Conservation (phyloP, 2,113 vertebrate species). For the Microtus oregoni region DNA sequence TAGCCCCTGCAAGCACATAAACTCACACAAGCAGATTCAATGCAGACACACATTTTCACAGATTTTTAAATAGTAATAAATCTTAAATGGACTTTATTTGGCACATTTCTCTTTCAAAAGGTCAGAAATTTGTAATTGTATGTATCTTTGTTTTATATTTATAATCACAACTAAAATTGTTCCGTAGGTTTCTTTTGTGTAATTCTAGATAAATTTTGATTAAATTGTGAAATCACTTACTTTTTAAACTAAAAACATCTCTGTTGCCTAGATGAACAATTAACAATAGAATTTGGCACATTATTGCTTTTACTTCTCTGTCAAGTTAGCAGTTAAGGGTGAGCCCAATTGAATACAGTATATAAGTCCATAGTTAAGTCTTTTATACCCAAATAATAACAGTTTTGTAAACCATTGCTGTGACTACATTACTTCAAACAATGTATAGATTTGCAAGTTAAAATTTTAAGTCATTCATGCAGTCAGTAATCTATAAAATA, state of each 20-base stretch:
- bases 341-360: background rate
- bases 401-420: background rate
- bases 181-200: background rate
- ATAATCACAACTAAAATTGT: background rate
- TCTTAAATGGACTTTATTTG: background rate
- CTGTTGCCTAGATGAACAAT: background rate
- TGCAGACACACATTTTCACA: too few relatives aligned
- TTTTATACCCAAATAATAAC: background rate
- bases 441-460: background rate
- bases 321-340: background rate
- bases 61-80: too few relatives aligned
- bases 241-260: background rate
- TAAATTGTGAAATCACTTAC: background rate
- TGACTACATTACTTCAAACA: background rate
- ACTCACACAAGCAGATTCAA: too few relatives aligned
- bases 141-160: background rate
- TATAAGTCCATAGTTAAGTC: background rate
- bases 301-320: background rate
- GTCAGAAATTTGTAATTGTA: background rate
- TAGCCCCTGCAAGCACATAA: too few relatives aligned
- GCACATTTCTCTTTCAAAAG: conserved; percentile 5
- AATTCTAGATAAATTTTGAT: background rate
- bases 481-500: background rate
- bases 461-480: conserved; percentile 22
- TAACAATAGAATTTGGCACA: background rate